Evolutionary conservation across 1,140 invertebrate species (phyloP).

Genomic region (Linepithema humile): DNA sequence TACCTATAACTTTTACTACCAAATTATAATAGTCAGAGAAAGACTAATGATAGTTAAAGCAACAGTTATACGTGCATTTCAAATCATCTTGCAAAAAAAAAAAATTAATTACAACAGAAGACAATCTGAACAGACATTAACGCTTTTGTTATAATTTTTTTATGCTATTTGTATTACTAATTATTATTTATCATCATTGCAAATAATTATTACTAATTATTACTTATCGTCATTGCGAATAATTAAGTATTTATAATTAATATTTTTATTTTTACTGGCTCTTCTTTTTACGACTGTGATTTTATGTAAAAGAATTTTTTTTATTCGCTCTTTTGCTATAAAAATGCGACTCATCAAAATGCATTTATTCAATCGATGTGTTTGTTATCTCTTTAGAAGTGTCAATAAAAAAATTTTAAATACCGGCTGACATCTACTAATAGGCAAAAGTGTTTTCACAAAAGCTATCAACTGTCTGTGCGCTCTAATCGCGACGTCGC

Average conservation of each 20-base stretch:
- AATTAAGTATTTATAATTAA: neutral
- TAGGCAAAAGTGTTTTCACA: neutral
- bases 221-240: neutral
- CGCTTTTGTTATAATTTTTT: neutral
- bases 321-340: neutral
- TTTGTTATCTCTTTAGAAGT: neutral
- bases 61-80: neutral
- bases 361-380: neutral
- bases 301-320: neutral
- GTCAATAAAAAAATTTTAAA: neutral
- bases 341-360: neutral
- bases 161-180: neutral
- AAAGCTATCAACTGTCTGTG: constrained; percentile 24
- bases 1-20: neutral
- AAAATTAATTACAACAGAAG: too few relatives aligned
- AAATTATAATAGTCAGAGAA: neutral
- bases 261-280: too few relatives aligned
- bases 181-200: too few relatives aligned
- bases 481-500: constrained; percentile 16
- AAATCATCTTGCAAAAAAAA: too few relatives aligned
- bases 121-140: too few relatives aligned
- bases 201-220: too few relatives aligned
- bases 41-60: neutral
- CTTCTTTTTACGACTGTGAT: neutral
- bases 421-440: neutral